A percentile compares a stretch with the other conserved stretches of the same genome.
phyloP scores from a whole-genome alignment of 2,888 invertebrate genomes.

The Theretra japonica region DNA sequence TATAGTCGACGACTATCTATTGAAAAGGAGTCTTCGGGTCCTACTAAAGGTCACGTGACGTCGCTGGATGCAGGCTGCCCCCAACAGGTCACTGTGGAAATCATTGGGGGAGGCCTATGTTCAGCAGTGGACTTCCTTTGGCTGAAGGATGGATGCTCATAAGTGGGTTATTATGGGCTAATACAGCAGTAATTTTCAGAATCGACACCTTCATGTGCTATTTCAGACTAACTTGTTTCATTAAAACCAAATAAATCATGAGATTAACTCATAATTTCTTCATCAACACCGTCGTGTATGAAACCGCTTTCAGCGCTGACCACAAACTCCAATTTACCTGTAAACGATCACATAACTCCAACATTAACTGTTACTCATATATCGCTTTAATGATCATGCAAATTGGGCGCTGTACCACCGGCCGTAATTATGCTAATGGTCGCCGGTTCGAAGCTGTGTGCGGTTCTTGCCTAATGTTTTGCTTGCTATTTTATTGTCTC shows the following conservation, averaged over 20 bases:
- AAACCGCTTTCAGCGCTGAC: background rate
- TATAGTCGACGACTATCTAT: no score
- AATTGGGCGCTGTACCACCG: slow-evolving; percentile 36
- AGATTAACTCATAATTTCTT: background rate
- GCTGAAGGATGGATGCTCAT: no score
- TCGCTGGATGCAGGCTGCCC: no score
- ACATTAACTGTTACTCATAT: slow-evolving; percentile 27
- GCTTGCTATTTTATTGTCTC: slow-evolving; percentile 30
- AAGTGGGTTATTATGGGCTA: no score
- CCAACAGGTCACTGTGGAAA: no score
- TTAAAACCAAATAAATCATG: background rate
- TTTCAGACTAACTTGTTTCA: background rate
- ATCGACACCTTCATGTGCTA: no score
- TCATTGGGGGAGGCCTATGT: no score
- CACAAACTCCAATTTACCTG: slow-evolving; percentile 10
- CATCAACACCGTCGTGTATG: background rate
- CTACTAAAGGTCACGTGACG: no score
- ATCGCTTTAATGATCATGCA: slow-evolving; percentile 38
- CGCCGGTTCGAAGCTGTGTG: slow-evolving; percentile 19
- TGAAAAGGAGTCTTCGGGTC: no score
- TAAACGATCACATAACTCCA: background rate
- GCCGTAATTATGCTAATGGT: slow-evolving; percentile 39
- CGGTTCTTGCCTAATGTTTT: slow-evolving; percentile 26
- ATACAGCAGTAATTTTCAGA: no score
- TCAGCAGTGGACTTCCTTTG: no score